Evolutionary conservation across 1,140 invertebrate genomes (phyloP).

Genomic region (Microplitis mediator): DNA sequence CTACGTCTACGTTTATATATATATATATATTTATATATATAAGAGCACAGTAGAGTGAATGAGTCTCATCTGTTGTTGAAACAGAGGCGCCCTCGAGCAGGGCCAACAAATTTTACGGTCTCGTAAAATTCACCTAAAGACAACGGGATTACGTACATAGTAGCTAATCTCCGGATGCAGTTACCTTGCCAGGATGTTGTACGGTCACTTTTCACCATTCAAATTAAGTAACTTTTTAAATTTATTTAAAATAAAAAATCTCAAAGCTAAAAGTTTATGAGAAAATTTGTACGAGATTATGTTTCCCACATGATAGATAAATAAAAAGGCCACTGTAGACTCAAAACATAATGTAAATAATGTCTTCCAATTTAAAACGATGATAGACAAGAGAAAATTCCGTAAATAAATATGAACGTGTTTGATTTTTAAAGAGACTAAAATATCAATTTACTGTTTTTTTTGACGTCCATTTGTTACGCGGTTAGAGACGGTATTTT

Average conservation of each 20-base stretch:
- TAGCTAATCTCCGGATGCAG: constrained; percentile 16
- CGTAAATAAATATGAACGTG: too few species aligned
- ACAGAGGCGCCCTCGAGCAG: constrained; percentile 5
- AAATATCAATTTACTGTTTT: too few species aligned
- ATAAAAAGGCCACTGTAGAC: too few species aligned
- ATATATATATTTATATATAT: background rate
- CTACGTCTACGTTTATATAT: background rate
- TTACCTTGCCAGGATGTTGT: constrained; percentile 20
- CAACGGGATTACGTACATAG: constrained; percentile 17
- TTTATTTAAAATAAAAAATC: too few species aligned
- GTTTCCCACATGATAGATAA: too few species aligned
- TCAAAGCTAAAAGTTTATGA: too few species aligned
- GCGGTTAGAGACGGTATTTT: background rate
- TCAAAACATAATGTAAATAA: too few species aligned
- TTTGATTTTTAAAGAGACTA: too few species aligned
- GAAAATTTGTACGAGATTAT: too few species aligned
- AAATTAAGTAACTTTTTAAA: background rate
- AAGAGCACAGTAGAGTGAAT: background rate
- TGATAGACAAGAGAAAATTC: too few species aligned
- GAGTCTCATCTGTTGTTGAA: background rate
- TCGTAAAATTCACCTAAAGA: constrained; percentile 17
- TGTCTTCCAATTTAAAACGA: too few species aligned
- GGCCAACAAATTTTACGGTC: constrained; percentile 26
- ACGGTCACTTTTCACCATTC: background rate
- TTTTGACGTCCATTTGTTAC: too few species aligned